phyloP scores from a whole-genome alignment of 2,113 vertebrate genomes.

The Macroglossus sobrinus region DNA sequence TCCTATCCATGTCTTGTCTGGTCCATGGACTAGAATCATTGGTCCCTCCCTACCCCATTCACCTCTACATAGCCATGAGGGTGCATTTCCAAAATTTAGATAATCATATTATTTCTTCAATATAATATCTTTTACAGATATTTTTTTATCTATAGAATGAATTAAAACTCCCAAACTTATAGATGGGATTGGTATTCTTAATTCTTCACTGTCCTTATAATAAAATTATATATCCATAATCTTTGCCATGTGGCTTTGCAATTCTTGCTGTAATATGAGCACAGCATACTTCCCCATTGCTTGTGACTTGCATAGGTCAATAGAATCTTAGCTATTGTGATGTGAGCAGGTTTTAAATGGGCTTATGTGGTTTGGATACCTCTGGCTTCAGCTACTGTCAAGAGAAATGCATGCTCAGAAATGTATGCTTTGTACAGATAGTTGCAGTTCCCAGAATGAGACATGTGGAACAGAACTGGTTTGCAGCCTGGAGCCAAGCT shows the following conservation, averaged over 20 bases:
- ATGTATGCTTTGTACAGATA: background rate
- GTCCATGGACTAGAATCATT: background rate
- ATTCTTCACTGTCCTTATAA: background rate
- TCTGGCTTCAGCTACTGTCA: background rate
- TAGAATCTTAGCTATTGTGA: background rate
- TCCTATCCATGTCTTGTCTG: background rate
- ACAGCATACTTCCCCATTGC: background rate
- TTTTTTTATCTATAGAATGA: background rate
- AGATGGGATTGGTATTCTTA: background rate
- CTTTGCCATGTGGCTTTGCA: constrained; percentile 12
- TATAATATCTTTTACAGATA: background rate
- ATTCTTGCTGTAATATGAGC: background rate
- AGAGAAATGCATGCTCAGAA: constrained; percentile 5
- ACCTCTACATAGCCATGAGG: background rate
- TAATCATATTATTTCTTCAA: background rate
- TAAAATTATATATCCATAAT: background rate
- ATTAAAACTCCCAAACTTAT: background rate
- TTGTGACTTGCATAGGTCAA: background rate
- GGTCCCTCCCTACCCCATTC: background rate
- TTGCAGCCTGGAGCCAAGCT: background rate
- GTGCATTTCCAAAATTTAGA: background rate
- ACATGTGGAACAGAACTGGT: background rate
- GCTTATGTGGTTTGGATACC: background rate
- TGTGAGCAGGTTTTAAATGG: background rate
- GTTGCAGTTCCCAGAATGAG: background rate